A percentile compares a stretch with the other conserved stretches of the same genome.
Conservation (phyloP, 2,888 invertebrate genomes). For the Volucella zonaria region DNA sequence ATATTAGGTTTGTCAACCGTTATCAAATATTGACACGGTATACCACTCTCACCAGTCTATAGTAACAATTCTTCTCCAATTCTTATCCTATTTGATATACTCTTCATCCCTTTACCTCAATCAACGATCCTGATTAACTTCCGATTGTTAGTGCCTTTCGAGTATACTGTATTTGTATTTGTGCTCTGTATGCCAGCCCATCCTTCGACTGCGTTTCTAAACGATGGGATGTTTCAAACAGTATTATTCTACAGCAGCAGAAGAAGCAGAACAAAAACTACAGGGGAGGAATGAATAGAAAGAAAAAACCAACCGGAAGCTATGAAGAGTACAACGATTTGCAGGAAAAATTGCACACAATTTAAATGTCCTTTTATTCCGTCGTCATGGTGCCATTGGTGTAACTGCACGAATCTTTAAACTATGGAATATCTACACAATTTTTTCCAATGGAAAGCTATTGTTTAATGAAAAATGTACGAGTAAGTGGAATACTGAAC, state of each 20-base stretch:
- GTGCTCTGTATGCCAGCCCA: not conserved
- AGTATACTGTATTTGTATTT: no score
- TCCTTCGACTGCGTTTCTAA: not conserved
- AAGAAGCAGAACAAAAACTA: not conserved
- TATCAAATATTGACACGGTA: constrained; percentile 39
- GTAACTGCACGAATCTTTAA: not conserved
- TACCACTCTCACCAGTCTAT: not conserved
- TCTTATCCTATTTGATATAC: constrained; percentile 5
- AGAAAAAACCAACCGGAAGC: constrained; percentile 53
- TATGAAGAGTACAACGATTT: constrained; percentile 39
- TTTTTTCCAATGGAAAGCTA: no score
- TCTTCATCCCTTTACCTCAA: not conserved
- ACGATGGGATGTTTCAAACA: constrained; percentile 35
- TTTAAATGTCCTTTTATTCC: constrained; percentile 50
- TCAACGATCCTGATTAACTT: constrained; percentile 43
- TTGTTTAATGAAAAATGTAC: no score
- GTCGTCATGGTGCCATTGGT: not conserved
- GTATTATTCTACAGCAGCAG: constrained; percentile 13
- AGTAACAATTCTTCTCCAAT: not conserved
- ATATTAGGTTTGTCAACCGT: constrained; percentile 34
- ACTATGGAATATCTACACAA: not conserved
- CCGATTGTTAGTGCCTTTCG: constrained; percentile 14
- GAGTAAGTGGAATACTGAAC: no score
- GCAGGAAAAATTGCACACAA: constrained; percentile 29
- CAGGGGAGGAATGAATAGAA: constrained; percentile 18